Evolutionary conservation across 2,113 vertebrate species (phyloP), one percentile per base, ranked within the genome.

Genomic region (Entelurus aequoreus): DNA sequence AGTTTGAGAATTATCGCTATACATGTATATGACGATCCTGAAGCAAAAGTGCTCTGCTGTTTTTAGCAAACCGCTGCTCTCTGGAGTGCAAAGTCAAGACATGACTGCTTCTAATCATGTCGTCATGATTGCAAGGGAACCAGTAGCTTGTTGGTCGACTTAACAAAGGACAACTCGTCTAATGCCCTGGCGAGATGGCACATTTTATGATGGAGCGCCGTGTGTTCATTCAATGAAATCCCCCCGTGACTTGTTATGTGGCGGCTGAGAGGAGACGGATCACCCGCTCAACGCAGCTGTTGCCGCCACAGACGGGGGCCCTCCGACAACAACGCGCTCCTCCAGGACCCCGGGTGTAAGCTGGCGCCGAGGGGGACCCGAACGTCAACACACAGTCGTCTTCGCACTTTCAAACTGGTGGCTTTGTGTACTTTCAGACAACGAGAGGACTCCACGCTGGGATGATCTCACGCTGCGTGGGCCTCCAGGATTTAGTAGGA

Each of bases 161-260:
- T 50, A 58, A 69, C 71, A 81, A 84, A 72, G 63, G 60, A 68
- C 75, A 80, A 82, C 75, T 80, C 77, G 59, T 46, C 63, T 68
- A 61, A 81, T 68, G 80, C 80, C 84, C 83, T 79, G 80, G 84
- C 74, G 83, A 82, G 70, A 80, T 49, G 51, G 62, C 77, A 66
- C 65, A 77, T 84, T 82, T 85, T 84, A 78, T 78, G 80, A 81
- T 51, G 58, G 73, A 79, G 73, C 65, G 80, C 81, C 82, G 72
- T 68, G 72, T 80, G 75, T 75, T 83, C 80, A 73, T 73, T 80
- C 72, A 81, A 63, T 81, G 65, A 78, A 89, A 74, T 87, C 87
- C 87, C 19, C 88, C 72, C 53, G 74, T 83, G 88, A 81, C 87
- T 90, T 88, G 87, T 90, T 89, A 90, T 80, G 80, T 86, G 86